These are phyloP conservation scores for Caloenas nicobarica DNA, from an alignment of 2,113 vertebrate species.

Conservation along the genomic window DNA sequence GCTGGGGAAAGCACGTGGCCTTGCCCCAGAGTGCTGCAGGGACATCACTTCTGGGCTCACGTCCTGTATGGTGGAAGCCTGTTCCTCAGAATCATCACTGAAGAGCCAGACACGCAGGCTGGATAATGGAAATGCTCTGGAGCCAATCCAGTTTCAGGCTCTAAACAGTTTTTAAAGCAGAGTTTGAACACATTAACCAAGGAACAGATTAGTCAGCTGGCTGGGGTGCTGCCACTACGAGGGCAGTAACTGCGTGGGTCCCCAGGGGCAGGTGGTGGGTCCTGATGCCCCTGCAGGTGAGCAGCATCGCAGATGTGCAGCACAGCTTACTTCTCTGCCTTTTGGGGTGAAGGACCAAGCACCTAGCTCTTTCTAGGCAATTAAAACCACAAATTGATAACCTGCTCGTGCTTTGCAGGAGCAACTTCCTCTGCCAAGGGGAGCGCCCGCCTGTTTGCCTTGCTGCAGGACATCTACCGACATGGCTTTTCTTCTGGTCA, in stretches of 20 bases:
- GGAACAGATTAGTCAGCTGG: neutral
- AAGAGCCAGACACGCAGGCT: neutral
- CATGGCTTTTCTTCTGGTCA: neutral
- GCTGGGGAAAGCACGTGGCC: neutral
- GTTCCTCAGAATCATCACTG: neutral
- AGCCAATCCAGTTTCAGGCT: neutral
- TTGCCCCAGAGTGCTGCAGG: neutral
- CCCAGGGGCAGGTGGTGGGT: rapidly evolving
- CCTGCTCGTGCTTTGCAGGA: neutral
- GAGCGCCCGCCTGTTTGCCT: neutral
- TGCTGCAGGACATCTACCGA: neutral
- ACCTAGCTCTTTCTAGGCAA: neutral
- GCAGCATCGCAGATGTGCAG: neutral
- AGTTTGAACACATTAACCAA: neutral
- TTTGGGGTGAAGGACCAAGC: neutral
- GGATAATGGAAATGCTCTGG: neutral
- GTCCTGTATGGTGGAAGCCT: neutral
- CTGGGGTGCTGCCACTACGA: neutral
- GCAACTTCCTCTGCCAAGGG: neutral
- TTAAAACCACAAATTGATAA: neutral
- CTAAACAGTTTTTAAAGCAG: neutral
- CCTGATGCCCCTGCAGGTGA: neutral
- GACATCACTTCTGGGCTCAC: neutral
- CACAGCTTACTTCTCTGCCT: neutral
- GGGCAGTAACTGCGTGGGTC: rapidly evolving